phyloP scores from a whole-genome alignment of 2,113 vertebrate genomes.

The Chiloscyllium plagiosum region DNA sequence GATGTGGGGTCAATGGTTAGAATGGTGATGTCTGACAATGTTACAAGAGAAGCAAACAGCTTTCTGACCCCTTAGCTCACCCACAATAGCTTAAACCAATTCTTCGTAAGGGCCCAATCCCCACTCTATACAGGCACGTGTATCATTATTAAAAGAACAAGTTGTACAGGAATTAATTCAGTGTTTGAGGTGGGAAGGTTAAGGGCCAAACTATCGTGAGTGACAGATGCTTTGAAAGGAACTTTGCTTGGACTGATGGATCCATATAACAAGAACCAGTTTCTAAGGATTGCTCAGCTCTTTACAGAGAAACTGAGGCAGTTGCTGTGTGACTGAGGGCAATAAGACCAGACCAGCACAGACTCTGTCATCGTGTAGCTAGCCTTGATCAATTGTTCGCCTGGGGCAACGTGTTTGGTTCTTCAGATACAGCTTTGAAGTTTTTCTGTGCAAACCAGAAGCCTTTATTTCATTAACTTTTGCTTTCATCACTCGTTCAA shows the following conservation, averaged over 20 bases:
- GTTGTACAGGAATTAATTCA: neutral
- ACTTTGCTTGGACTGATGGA: neutral
- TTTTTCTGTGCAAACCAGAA: neutral
- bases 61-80: neutral
- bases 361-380: neutral
- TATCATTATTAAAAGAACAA: neutral
- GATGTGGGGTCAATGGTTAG: neutral
- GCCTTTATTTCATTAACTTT: slow-evolving; percentile 20
- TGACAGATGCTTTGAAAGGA: neutral
- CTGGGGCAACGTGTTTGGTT: neutral
- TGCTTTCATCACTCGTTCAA: neutral
- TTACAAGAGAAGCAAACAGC: neutral
- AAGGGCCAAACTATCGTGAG: neutral
- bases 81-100: neutral
- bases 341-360: neutral
- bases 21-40: neutral
- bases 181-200: slow-evolving; percentile 8
- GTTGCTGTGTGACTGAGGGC: neutral
- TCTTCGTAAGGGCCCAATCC: neutral
- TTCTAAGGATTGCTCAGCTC: neutral
- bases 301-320: no score
- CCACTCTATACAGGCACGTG: neutral
- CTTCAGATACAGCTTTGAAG: neutral
- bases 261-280: neutral
- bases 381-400: neutral